These are phyloP conservation scores for Caenorhabditis sulstoni DNA, from an alignment of 2,888 invertebrate species.

Conservation along the genomic window DNA sequence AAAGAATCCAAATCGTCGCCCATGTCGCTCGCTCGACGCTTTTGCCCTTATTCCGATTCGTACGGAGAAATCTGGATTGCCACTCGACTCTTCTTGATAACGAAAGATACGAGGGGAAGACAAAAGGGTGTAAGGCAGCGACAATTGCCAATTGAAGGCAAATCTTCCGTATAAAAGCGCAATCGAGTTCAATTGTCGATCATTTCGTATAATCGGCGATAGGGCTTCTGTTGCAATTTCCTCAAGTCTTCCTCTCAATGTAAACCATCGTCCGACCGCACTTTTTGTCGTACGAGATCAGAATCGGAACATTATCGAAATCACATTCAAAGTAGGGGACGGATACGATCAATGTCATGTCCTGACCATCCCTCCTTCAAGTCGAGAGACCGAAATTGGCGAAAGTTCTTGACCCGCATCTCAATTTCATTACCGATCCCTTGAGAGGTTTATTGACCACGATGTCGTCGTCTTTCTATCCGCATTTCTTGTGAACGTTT, in stretches of 20 bases:
- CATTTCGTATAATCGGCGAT: conserved; percentile 36
- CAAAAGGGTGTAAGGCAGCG: conserved; percentile 35
- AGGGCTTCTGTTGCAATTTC: background rate
- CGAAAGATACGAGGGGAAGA: conserved; percentile 19
- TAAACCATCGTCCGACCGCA: too few species aligned
- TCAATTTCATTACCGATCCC: conserved; percentile 45
- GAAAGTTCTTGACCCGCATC: conserved; percentile 47
- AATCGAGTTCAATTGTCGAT: conserved; percentile 15
- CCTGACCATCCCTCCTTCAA: conserved; percentile 20
- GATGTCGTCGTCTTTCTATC: background rate
- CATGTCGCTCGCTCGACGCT: background rate
- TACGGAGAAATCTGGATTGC: conserved; percentile 50
- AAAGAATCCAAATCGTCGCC: conserved; percentile 9
- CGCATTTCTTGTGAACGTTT: conserved; percentile 1
- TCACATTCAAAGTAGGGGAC: conserved; percentile 14
- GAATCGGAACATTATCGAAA: background rate
- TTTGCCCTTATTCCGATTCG: conserved; percentile 42
- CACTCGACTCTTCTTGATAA: conserved; percentile 47
- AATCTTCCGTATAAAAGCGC: conserved; percentile 40
- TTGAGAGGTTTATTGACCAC: conserved; percentile 11
- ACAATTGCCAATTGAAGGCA: conserved; percentile 44
- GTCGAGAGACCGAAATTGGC: conserved; percentile 14
- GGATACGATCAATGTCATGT: conserved; percentile 11
- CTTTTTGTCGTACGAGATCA: background rate
- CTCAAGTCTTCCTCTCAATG: too few species aligned